Evolutionary conservation across 2,888 invertebrate genomes (phyloP).

Genomic region (Ptilodon capucinus): DNA sequence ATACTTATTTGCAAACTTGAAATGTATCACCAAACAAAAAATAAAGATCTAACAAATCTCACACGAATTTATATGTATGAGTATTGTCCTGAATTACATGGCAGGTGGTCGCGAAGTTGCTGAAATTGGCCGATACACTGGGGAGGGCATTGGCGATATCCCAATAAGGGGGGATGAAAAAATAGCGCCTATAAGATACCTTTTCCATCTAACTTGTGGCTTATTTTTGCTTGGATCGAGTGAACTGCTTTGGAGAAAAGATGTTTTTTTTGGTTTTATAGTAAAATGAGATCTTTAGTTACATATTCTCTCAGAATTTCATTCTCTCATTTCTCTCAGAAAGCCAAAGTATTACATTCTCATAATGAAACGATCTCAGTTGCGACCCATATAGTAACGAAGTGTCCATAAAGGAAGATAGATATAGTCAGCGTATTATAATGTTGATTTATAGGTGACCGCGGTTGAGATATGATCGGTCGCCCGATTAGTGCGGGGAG

Average conservation of each 20-base stretch:
- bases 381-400: background rate
- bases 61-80: constrained; percentile 62
- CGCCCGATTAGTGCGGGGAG: background rate
- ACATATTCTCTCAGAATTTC: too few relatives aligned
- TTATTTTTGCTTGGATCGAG: background rate
- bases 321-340: too few relatives aligned
- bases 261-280: too few relatives aligned
- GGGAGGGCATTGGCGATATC: constrained; percentile 20
- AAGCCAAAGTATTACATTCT: background rate
- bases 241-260: background rate
- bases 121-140: constrained; percentile 27
- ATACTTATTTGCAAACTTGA: background rate
- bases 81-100: constrained; percentile 56
- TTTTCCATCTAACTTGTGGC: background rate
- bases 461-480: background rate
- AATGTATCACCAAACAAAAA: background rate
- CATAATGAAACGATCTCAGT: background rate
- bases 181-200: constrained; percentile 8
- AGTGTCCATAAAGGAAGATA: background rate
- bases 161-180: constrained; percentile 28
- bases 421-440: background rate
- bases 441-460: background rate
- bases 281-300: too few relatives aligned
- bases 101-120: constrained; percentile 54
- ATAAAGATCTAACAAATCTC: constrained; percentile 38